Evolutionary conservation across 2,113 vertebrate species (phyloP), one percentile per base, ranked within the genome.

Genomic region (Cynopterus brachyotis): DNA sequence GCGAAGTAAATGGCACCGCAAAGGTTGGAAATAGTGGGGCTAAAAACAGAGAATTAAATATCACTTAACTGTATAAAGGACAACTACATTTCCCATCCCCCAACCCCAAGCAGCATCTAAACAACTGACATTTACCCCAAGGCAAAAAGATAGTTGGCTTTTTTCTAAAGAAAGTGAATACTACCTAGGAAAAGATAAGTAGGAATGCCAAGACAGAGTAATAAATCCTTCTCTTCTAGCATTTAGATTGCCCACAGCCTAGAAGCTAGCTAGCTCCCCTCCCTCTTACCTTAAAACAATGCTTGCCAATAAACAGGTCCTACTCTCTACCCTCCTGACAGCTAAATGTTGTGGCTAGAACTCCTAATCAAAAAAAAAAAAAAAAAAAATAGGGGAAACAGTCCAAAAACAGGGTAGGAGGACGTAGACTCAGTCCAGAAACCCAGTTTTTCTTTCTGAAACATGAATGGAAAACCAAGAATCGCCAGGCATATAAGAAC

Each of bases 161-260:
- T 93, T 95, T 19, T 64, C 53, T 78, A 82, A 86, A 92, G 32
- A 79, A 69, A 89, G 24, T 75, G 20, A 95, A 37, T 40, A 40
- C 7, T 57, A 5, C 50, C 50, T 37, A 90, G 28, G 15, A 35
- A 94, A 85, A 35, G 22, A 57, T 80, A 89, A 80, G 6, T 55
- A 24, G 55, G 10, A 9, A 85, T 72, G 40, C 28, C 60, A 47
- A 47, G 28, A 75, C 57, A 55, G 11, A 87, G 19, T 88, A 96
- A 95, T 88, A 95, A 93, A 79, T 17, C 40, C 57, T 66, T 69
- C 55, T 73, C 28, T 64, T 30, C 32, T 82, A 50, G 53, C 70
- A 96, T 47, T 76, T 60, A 70, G 91, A 95, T n/a, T 35, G 13
- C 57, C 70, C 24, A 30, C 5, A 81, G 13, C 16, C 87, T 79